phyloP scores from a whole-genome alignment of 1,140 invertebrate species.

The Eurosta solidaginis region DNA sequence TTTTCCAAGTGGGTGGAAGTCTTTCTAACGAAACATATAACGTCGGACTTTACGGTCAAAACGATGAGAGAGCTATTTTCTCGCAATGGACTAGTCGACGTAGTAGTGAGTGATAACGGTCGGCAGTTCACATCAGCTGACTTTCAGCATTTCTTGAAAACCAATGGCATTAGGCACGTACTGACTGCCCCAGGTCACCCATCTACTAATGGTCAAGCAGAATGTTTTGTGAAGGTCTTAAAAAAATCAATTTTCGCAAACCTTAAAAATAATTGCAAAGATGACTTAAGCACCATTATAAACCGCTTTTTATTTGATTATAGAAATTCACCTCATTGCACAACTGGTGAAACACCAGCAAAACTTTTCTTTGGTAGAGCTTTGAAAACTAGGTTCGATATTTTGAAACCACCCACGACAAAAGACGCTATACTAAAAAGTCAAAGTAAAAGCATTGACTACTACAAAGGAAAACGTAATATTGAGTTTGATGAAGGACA shows the following conservation, averaged over 20 bases:
- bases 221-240: constrained; percentile 10
- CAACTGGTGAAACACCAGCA: no score
- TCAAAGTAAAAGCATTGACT: no score
- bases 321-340: no score
- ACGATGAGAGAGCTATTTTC: constrained; percentile 32
- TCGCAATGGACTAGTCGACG: not conserved
- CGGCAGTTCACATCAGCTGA: constrained; percentile 45
- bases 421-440: no score
- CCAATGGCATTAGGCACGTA: not conserved
- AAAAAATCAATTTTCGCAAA: not conserved
- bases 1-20: constrained; percentile 23
- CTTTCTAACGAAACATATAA: constrained; percentile 26
- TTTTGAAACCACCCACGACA: no score
- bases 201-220: constrained; percentile 7
- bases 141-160: constrained; percentile 34
- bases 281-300: no score
- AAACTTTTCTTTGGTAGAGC: no score
- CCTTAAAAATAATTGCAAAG: no score
- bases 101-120: constrained; percentile 42
- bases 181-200: not conserved
- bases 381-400: no score
- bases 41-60: not conserved
- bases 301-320: no score
- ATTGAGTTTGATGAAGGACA: no score
- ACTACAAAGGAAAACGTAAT: no score